These are phyloP conservation scores for Pimephales promelas DNA, from an alignment of 2,113 vertebrate genomes.

Conservation along the genomic window DNA sequence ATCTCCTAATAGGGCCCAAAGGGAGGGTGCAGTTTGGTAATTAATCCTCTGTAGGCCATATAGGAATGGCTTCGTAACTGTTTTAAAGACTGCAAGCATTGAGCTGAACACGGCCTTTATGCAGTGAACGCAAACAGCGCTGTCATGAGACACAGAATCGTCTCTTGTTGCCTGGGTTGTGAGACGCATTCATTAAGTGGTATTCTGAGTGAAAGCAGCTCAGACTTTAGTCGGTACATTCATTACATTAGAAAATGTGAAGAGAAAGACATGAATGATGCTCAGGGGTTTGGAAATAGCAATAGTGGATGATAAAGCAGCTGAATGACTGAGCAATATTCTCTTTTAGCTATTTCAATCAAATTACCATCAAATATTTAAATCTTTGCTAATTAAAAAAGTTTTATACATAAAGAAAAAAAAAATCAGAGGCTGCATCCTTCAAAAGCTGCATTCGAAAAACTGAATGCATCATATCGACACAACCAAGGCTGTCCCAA, in stretches of 20 bases:
- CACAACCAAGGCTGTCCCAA: no score
- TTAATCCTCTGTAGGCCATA: conserved; percentile 90
- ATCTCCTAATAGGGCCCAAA: conserved; percentile 88
- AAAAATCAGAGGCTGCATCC: background rate
- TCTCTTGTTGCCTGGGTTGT: conserved; percentile 54
- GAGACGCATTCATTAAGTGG: conserved; percentile 74
- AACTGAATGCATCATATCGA: no score
- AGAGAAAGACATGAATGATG: background rate
- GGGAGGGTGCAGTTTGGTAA: conserved; percentile 91
- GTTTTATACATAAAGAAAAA: background rate
- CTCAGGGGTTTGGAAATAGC: background rate
- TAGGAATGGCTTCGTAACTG: conserved; percentile 76
- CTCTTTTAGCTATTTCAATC: background rate
- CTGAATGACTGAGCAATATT: background rate
- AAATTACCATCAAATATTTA: background rate
- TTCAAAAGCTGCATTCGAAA: no score
- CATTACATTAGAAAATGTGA: conserved; percentile 71
- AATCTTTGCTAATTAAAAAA: background rate
- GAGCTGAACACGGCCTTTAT: conserved; percentile 65
- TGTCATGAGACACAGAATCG: conserved; percentile 62
- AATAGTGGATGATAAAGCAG: background rate
- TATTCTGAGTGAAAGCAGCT: conserved; percentile 57
- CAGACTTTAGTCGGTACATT: conserved; percentile 58
- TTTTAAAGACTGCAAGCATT: conserved; percentile 65
- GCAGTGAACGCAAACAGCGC: conserved; percentile 67